Evolutionary conservation across 2,113 vertebrate genomes (phyloP), one percentile per base, ranked within the genome.

Genomic region (Ursus arctos): DNA sequence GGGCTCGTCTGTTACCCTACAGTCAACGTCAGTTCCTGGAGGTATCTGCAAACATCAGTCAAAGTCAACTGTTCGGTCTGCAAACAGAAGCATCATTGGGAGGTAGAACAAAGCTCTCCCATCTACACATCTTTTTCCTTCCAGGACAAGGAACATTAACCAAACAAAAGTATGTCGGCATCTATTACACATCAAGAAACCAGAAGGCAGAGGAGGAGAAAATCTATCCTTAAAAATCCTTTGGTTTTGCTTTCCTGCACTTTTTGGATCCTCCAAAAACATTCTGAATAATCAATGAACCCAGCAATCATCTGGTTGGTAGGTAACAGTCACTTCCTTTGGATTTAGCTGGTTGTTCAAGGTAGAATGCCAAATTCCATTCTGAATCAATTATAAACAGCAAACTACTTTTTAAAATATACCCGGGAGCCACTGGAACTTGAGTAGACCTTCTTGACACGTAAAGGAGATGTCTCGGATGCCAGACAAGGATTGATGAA

Each of bases 291-390:
- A 10, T 65, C 88, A 40, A 21, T 67, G 81, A 24, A 95, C 40
- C 40, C 69, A 53, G 90, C 74, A 26, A 94, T 87, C 63, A 83
- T n/a, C 87, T 83, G 63, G 13, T 55, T 98, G 80, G 90, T 83
- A 97, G 49, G 84, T 43, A 97, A 65, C 4, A 94, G 95, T 61
- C 7, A 53, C 65, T 95, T 72, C 85, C 85, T 97, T 93, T 33
- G 63, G 40, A 82, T 88, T 83, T 96, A 76, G 19, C 47, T 82
- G 47, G 65, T 24, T 93, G 28, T 53, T 92, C 24, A 87, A 57
- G 67, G 77, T 8, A 89, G 47, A 91, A 7, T 69, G 94, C 3
- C 85, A 92, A 74, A 71, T 96, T 97, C 93, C 55, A 91, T 88
- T 49, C 0, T 19, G 80, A 88, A 95, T 93, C 36, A 91, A n/a